Evolutionary conservation across 2,888 invertebrate genomes (phyloP), one percentile per base, ranked within the genome.

Genomic region (Acleris cristana): DNA sequence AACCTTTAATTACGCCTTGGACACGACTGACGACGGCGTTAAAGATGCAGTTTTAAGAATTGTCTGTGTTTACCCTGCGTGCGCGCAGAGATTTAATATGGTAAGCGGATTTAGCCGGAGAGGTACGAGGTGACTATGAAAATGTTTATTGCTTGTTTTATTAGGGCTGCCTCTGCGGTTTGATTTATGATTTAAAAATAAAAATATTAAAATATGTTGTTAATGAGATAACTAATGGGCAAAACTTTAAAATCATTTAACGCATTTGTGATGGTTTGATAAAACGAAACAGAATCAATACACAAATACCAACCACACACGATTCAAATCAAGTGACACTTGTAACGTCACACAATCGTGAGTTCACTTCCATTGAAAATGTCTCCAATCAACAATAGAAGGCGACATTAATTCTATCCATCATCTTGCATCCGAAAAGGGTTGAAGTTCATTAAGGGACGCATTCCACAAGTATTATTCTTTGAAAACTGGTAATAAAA

Each of bases 381-480:
- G 91, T 90, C 91, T 84, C 90, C 90, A 89, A 90, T 90, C 88
- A 86, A 91, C 91, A 92, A 92, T 91, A 84, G 87, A 79, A 82
- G 81, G 84, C 84, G 90, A 91, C 91, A 91, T 90, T 81, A 90
- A 90, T 91, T 91, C 90, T 91, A 92, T 92, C 89, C 90, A 92
- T 92, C 92, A 91, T 89, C 86, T 85, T 83, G 79, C 83, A 80
- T 88, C 89, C 82, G 89, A 92, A 91, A 92, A 90, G 90, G 92
- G 90, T 91, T 88, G 89, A 87, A 91, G 90, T 92, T 92, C 92
- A 92, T 92, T 92, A 92, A 90, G 90, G 87, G 87, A 89, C 88
- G 86, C 90, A 92, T 92, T 90, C 92, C 92, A 90, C 86, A 82
- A 91, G 91, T 91, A 91, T 92, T 92, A 92, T 92, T 92, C 92